Base-by-base conservation (phyloP, 1,140 invertebrate genomes). In the Geopemphigus sp. region DNA sequence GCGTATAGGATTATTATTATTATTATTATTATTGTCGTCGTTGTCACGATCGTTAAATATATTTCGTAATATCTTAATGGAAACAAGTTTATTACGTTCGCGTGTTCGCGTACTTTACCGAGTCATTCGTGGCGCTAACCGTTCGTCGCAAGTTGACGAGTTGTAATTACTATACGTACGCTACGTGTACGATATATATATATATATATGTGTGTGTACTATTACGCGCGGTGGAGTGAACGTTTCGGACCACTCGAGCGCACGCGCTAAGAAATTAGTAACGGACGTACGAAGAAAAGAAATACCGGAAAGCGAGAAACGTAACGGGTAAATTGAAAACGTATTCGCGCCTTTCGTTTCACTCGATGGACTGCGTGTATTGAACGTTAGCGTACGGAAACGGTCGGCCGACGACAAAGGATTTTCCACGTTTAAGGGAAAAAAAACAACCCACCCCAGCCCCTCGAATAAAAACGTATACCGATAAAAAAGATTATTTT, bases 211-310 rank as follows among this genome's bases (percentile, higher is more conserved):
- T n/a, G n/a, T 45, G 29, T 32, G 61, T 64, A 39, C 19, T n/a
- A 61, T 64, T 5, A 22, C 11, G 6, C 22, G 22, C 54, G 50
- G 45, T 39, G n/a, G 26, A n/a, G n/a, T n/a, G n/a, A 10, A 70
- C 66, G 66, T 70, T 70, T 24, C n/a, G 50, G 19, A 70, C 66
- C 66, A 70, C 22, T 47, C 50, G n/a, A n/a, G n/a, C n/a, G 45
- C 45, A 11, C 45, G 17, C 45, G 22, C 26, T 50, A 50, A 50
- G 50, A 47, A 70, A 45, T 66, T 66, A 45, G 39, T 17, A 12
- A 50, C 39, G 50, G n/a, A 70, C 66, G 19, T 24, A 50, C 19
- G 12, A 70, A 57, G 54, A 57, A 56, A 64, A 10, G n/a, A 39
- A 66, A 66, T 14, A 19, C n/a, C n/a, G n/a, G 5, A 19, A 10